Evolutionary conservation across 2,797 vertebrate genomes (phyloP), one percentile per base, ranked within the genome.

Genomic region (Anas flavirostris): DNA sequence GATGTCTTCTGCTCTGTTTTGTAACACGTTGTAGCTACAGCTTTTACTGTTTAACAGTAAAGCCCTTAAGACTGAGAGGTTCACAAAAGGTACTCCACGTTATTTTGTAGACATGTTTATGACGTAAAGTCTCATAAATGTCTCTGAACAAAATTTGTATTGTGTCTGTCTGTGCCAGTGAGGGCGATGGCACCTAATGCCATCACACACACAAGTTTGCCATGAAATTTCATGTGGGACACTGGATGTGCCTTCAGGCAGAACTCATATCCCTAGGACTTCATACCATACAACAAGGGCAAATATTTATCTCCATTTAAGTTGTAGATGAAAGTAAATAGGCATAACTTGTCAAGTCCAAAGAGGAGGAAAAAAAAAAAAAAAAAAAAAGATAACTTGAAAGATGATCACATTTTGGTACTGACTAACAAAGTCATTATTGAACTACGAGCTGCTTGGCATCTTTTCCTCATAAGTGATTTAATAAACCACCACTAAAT

Each of bases 171-270:
- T 53, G 0, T 55, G 44, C 68, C 6, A 29, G 22, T 28, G 55
- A 76, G 17, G 26, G 25, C 78, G 12, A 68, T 63, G 56, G 21
- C 29, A 82, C 6, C 46, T 68, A 37, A 62, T 23, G 29, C 5
- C 16, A 60, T 29, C 66, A 53, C 50, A 50, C 5, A 44, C 5
- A 15, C 31, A 37, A 85, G 5, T 37, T 80, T 68, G 16, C 25
- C 2, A 1, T 31, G 29, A 70, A 78, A 83, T 43, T 18, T 2
- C 26, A 39, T 28, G 7, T 15, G 10, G 41, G 77, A 15, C 25
- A 26, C 11, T 21, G 12, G 22, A 52, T 1, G 0, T 28, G 15
- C 2, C 66, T 37, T 68, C 1, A 0, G 59, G 25, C 16, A 72
- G 31, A 81, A 75, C 4, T 60, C 23, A 41, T 46, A 18, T 3